Conservation (phyloP, 1,140 invertebrate genomes). For the Drosophila albomicans region DNA sequence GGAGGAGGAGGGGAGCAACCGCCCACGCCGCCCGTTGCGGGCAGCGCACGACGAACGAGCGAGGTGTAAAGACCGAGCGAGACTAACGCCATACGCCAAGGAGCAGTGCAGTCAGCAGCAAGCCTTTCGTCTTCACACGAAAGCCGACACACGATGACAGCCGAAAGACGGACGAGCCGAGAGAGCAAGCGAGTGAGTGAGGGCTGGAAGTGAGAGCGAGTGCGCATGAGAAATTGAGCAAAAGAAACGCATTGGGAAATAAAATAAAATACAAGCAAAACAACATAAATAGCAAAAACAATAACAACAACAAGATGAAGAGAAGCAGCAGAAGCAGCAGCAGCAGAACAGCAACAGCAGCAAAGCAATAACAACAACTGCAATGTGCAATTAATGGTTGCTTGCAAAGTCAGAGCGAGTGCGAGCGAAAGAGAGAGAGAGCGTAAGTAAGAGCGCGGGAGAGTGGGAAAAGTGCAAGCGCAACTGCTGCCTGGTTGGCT, state of each 20-base stretch:
- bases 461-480: slow-evolving; percentile 33
- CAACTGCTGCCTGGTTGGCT: slow-evolving; percentile 68
- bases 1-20: slow-evolving; percentile 2
- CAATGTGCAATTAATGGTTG: slow-evolving; percentile 70
- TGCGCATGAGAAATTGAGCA: slow-evolving; percentile 46
- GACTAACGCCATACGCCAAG: slow-evolving; percentile 72
- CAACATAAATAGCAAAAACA: slow-evolving; percentile 74
- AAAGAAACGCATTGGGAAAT: slow-evolving; percentile 61
- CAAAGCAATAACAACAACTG: slow-evolving; percentile 16
- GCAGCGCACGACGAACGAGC: slow-evolving; percentile 81
- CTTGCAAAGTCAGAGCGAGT: slow-evolving; percentile 25
- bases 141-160: slow-evolving; percentile 34
- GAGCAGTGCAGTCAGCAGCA: slow-evolving; percentile 57
- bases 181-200: slow-evolving; percentile 8
- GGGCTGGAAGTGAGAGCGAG: slow-evolving; percentile 38
- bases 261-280: slow-evolving; percentile 84
- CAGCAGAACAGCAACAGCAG: too few relatives aligned
- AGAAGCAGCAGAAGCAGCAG: slow-evolving; percentile 17
- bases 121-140: slow-evolving; percentile 33
- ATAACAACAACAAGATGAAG: slow-evolving; percentile 43
- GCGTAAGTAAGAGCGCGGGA: background rate
- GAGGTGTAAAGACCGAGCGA: slow-evolving; percentile 80
- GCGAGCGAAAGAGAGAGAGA: slow-evolving; percentile 9
- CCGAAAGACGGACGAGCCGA: slow-evolving; percentile 22
- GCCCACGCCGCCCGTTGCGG: slow-evolving; percentile 48